Evolutionary conservation across 2,888 invertebrate species (phyloP).

Genomic region (Sphaeridia pumilis): DNA sequence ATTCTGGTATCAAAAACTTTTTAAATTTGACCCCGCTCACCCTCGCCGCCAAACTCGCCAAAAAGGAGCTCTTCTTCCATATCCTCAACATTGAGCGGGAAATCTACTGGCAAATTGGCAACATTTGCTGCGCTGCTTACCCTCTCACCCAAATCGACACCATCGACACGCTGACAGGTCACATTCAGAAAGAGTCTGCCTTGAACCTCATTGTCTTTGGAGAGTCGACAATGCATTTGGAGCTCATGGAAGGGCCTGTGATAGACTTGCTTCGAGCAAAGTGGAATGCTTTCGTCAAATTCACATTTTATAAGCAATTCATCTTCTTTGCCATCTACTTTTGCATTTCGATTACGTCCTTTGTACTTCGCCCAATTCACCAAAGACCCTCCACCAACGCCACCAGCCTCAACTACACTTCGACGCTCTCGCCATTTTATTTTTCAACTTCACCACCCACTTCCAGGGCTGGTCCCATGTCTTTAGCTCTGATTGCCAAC

Average conservation of each 20-base stretch:
- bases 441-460: not conserved
- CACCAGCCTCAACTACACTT: slow-evolving; percentile 16
- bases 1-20: slow-evolving; percentile 71
- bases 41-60: slow-evolving; percentile 80
- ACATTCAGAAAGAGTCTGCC: slow-evolving; percentile 90
- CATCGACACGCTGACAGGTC: slow-evolving; percentile 77
- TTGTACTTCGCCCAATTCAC: slow-evolving; percentile 74
- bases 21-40: slow-evolving; percentile 84
- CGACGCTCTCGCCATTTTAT: not conserved
- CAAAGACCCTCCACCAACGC: too few species aligned
- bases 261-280: slow-evolving; percentile 90
- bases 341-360: slow-evolving; percentile 72
- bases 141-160: slow-evolving; percentile 90
- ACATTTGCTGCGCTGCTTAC: slow-evolving; percentile 94
- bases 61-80: slow-evolving; percentile 92
- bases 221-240: slow-evolving; percentile 70
- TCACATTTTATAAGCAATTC: slow-evolving; percentile 83
- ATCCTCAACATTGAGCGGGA: slow-evolving; percentile 91
- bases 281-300: slow-evolving; percentile 93
- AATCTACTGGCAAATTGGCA: slow-evolving; percentile 84
- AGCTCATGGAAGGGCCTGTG: slow-evolving; percentile 84
- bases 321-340: slow-evolving; percentile 84
- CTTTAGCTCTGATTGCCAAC: not conserved
- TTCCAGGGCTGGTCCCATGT: not conserved
- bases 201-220: slow-evolving; percentile 93